phyloP scores from a whole-genome alignment of 2,113 vertebrate genomes.

The Nannospalax galili region DNA sequence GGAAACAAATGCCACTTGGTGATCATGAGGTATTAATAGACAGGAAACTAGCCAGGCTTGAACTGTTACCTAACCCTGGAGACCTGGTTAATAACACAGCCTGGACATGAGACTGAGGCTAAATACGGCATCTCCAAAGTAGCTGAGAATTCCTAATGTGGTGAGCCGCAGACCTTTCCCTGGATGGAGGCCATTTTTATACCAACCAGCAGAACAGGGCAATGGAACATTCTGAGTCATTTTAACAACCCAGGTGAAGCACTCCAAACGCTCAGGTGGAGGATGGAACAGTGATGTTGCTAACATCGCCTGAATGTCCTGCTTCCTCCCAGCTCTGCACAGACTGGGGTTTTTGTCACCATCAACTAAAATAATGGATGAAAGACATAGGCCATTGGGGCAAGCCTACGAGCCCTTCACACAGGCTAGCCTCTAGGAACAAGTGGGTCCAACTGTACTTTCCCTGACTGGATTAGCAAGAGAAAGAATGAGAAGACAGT shows the following conservation, averaged over 20 bases:
- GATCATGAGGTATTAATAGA: constrained; percentile 4
- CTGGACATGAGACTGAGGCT: not conserved
- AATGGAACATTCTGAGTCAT: not conserved
- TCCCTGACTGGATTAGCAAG: not conserved
- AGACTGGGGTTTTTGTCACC: not conserved
- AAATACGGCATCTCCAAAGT: constrained; percentile 21
- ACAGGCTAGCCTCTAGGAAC: not conserved
- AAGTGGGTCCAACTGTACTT: not conserved
- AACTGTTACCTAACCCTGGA: constrained; percentile 13
- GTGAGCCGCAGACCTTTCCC: not conserved
- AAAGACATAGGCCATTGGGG: accelerated
- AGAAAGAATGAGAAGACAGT: not conserved
- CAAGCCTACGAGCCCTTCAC: not conserved
- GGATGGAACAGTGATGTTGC: not conserved
- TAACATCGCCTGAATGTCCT: not conserved
- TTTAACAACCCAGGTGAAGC: not conserved
- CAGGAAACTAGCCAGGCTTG: not conserved
- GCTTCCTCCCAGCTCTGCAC: not conserved
- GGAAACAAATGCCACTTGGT: constrained; percentile 35
- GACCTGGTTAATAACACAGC: not conserved
- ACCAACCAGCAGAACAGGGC: not conserved
- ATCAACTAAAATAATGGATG: too few relatives aligned
- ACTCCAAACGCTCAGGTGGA: not conserved
- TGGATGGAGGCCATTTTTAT: not conserved
- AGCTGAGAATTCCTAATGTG: not conserved